Base-by-base conservation (phyloP, 2,888 invertebrate species). In the Lysandra coridon region DNA sequence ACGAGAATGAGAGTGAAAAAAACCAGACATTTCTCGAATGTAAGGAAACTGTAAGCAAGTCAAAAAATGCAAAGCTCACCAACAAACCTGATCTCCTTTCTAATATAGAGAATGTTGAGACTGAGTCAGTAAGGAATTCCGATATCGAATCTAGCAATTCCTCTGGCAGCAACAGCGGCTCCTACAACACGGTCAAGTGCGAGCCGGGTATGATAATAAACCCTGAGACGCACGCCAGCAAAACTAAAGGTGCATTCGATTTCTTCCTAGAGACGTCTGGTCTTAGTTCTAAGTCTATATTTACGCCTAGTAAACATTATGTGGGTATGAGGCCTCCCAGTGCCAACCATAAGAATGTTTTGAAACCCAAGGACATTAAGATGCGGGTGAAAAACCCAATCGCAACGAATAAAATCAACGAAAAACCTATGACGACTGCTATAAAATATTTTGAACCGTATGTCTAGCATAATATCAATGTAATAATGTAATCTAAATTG, bases 231-330 rank as follows among this genome's bases (percentile, higher is more conserved):
- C 88, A 86, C 82, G 90, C 84, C 80, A 88, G 90, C 78, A 94
- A 93, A 84, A 93, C 90, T 84, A 95, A 87, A 88, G 92, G 93
- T 60, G 89, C 95, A 33, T 97, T 97, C 85, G 97, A 97, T 89
- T 96, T 96, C 87, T 97, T 97, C 87, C 91, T 97, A 78, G 97
- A 97, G 89, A 96, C 96, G 33, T 97, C 97, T 79, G 97, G 97
- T 79, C 95, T 97, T 81, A 97, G 97, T 90, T 97, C 97, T 82
- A 97, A 97, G 90, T 97, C 97, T 74, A 96, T 97, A 85, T 94
- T 96, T 84, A 96, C 96, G 12, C 91, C 92, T 53, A 91, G 83
- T 83, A 93, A 90, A 83, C 87, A 87, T 82, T 91, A 90, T 81
- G 82, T 92, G 30, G 90, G 91, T 73, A 83, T 92, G 84, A 88